A percentile compares a stretch with the other conserved stretches of the same genome.
Evolutionary conservation across 2,797 vertebrate genomes (phyloP).

Genomic region (Sebastes hubbsi): DNA sequence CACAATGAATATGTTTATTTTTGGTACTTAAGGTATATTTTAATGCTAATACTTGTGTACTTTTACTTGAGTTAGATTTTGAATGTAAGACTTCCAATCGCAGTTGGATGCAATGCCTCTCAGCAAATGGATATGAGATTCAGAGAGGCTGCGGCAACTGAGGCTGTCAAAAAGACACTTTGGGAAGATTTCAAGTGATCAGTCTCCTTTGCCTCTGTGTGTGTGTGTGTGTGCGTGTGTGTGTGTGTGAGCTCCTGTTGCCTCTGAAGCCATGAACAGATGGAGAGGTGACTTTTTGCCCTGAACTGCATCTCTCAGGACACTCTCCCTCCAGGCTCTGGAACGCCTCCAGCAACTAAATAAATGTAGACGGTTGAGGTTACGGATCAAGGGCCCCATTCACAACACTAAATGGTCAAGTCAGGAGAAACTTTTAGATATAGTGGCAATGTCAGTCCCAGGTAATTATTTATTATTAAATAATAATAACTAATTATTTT

Average conservation of each 20-base stretch:
- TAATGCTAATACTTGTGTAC: neutral
- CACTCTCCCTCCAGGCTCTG: constrained; percentile 38
- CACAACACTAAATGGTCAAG: neutral
- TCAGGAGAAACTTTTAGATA: neutral
- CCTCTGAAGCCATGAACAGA: constrained; percentile 48
- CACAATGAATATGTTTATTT: neutral
- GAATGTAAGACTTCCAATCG: neutral
- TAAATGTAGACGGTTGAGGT: constrained; percentile 16
- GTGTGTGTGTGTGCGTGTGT: neutral
- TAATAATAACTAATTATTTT: neutral
- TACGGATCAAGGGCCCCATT: neutral
- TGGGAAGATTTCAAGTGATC: constrained; percentile 1
- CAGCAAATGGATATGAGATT: neutral
- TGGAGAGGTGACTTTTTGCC: constrained; percentile 49
- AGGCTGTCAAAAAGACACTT: constrained; percentile 17
- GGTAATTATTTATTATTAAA: neutral
- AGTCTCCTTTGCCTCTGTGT: neutral
- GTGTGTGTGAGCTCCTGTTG: constrained; percentile 24
- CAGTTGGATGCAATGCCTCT: neutral
- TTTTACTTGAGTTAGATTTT: neutral
- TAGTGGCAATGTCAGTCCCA: neutral
- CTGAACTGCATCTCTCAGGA: constrained; percentile 48
- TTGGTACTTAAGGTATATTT: neutral
- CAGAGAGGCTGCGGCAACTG: neutral
- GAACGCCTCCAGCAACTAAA: constrained; percentile 37